phyloP scores from a whole-genome alignment of 2,797 vertebrate species.

The Mycteria americana region DNA sequence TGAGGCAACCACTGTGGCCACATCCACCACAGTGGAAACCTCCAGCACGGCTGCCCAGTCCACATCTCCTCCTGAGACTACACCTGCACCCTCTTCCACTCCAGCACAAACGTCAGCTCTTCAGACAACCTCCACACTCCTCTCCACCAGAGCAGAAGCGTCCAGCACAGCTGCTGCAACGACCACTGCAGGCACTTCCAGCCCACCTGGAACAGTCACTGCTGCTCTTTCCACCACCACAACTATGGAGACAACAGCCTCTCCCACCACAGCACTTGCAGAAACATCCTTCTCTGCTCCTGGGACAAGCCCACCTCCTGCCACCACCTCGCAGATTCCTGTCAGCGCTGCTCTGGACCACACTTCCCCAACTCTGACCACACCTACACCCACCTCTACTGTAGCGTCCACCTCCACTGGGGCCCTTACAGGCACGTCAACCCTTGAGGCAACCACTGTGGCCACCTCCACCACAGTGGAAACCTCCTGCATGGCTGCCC shows the following conservation, averaged over 20 bases:
- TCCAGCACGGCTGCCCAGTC: no score
- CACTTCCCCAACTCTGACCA: no score
- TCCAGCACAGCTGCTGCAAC: no score
- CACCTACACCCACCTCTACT: background rate
- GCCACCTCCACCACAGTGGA: rapidly evolving
- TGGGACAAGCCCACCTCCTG: background rate
- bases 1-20: no score
- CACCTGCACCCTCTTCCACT: no score
- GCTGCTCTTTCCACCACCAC: no score
- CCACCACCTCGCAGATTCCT: no score
- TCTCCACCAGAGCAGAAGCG: no score
- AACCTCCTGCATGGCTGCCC: background rate
- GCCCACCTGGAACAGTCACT: background rate
- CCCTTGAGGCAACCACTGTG: background rate
- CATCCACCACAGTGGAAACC: no score
- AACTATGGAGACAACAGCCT: background rate
- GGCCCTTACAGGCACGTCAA: background rate
- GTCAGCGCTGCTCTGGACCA: no score
- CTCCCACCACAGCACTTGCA: rapidly evolving
- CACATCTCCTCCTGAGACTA: no score
- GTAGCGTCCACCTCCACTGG: background rate
- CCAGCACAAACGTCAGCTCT: no score
- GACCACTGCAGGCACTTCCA: background rate
- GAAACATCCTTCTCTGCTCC: background rate
- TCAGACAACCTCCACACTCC: background rate